Base-by-base conservation (phyloP, 2,797 vertebrate genomes). In the Platyrinchus mystaceus region DNA sequence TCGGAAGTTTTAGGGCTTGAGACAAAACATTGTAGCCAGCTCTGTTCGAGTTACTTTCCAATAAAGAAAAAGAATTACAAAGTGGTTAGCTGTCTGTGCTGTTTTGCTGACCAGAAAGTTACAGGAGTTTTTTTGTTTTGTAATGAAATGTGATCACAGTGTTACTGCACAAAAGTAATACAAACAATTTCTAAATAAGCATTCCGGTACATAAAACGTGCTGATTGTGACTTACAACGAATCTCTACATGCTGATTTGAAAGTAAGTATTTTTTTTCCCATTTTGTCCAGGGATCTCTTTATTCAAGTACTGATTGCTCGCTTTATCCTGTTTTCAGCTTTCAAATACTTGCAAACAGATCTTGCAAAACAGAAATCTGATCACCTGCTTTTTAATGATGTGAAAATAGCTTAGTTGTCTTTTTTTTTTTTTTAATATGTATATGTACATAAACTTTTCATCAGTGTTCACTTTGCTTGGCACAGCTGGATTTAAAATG, bases 361-460 rank as follows among this genome's bases (percentile, higher is more conserved):
- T 56, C 36, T 85, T 87, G 53, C 84, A 58, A 94, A 97, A 80
- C 32, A 88, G 90, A 95, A 91, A 85, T 53, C 74, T 58, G 52
- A 73, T 41, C 63, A 71, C 10, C 3, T 39, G 26, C 68, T 36
- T 76, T 96, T 91, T 94, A 64, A 73, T 84, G 9, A 11, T 2
- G 5, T 74, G 7, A 56, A 70, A 87, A 46, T 32, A 53, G 27
- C 28, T 66, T 66, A 34, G 5, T 16, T 4, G 36, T 67, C 23
- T 5, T 7, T 36, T 67, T 26, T 4, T 43, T 64, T 5, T 44
- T 64, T 23, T 6, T 2, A 10, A 23, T 19, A 27, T 27, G 6
- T 34, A 60, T 16, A 23, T 24, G 14, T 3, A 39, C 13, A 30
- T 14, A 12, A 83, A 84, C 50, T 91, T 94, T 64, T 32, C 36